These are phyloP conservation scores for Brevimyrus niger DNA, from an alignment of 2,113 vertebrate species.

Conservation along the genomic window DNA sequence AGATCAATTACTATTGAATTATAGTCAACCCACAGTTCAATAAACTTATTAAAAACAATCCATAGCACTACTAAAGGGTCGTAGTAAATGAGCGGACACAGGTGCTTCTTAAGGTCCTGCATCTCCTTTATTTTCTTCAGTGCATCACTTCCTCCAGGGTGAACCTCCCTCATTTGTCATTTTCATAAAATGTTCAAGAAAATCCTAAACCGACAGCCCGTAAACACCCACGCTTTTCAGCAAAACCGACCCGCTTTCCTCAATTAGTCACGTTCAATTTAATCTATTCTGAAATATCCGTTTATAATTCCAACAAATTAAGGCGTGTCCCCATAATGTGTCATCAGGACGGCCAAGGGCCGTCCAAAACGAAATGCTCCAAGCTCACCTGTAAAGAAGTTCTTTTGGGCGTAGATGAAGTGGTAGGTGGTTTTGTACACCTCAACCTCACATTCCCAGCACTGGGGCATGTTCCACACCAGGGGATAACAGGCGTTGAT, in stretches of 20 bases:
- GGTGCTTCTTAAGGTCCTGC: background rate
- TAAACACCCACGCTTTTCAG: background rate
- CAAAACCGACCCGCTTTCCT: background rate
- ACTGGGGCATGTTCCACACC: conserved; percentile 96
- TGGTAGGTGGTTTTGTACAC: conserved; percentile 98
- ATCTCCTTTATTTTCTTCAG: background rate
- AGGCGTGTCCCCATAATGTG: background rate
- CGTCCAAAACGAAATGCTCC: too few relatives aligned
- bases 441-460: conserved; percentile 94
- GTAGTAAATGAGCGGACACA: background rate
- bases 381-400: conserved; percentile 87
- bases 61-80: background rate
- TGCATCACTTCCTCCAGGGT: background rate
- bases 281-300: background rate
- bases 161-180: background rate
- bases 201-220: background rate
- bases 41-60: background rate
- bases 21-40: background rate
- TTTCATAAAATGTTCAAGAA: background rate
- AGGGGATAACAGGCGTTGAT: conserved; percentile 88
- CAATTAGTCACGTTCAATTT: background rate
- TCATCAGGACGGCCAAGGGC: background rate
- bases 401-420: conserved; percentile 97
- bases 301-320: background rate
- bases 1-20: background rate